These are phyloP conservation scores for Leptopilina boulardi DNA, from an alignment of 1,140 invertebrate species.

Conservation along the genomic window DNA sequence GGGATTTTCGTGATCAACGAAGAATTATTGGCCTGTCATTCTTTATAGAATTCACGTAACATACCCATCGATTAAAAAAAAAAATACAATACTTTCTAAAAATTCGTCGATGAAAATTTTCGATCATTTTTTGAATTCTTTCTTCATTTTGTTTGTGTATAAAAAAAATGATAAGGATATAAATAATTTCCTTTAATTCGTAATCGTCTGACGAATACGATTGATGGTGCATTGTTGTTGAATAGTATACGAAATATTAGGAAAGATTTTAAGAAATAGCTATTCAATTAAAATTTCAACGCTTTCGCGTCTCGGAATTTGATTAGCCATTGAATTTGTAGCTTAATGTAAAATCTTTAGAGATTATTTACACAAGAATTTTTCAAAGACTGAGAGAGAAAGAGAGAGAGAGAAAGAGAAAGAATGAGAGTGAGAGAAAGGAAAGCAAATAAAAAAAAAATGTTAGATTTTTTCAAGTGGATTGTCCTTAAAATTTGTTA, in stretches of 20 bases:
- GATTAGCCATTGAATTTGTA: constrained; percentile 8
- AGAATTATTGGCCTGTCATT: constrained; percentile 74
- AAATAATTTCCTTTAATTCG: not conserved
- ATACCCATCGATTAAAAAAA: constrained; percentile 40
- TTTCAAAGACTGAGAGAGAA: not conserved
- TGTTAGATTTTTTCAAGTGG: not conserved
- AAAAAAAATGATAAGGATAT: not conserved
- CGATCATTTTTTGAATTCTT: constrained; percentile 23
- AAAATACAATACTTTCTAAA: constrained; percentile 20
- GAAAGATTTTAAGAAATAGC: not conserved
- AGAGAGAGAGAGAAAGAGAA: too few species aligned
- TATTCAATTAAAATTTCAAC: not conserved
- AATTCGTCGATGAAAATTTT: constrained; percentile 41
- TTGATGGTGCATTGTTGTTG: constrained; percentile 27
- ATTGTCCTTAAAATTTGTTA: constrained; percentile 21
- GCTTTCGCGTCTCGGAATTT: constrained; percentile 18
- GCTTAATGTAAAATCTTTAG: constrained; percentile 4
- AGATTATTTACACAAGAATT: constrained; percentile 6
- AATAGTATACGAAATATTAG: constrained; percentile 30
- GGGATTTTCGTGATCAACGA: constrained; percentile 76
- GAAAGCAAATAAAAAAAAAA: too few species aligned
- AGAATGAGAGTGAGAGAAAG: not conserved
- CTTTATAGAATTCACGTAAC: constrained; percentile 62
- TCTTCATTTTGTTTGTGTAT: not conserved
- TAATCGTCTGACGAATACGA: constrained; percentile 10